These are phyloP conservation scores for Macropus fuliginosus DNA, from an alignment of 2,797 vertebrate species.

Conservation along the genomic window DNA sequence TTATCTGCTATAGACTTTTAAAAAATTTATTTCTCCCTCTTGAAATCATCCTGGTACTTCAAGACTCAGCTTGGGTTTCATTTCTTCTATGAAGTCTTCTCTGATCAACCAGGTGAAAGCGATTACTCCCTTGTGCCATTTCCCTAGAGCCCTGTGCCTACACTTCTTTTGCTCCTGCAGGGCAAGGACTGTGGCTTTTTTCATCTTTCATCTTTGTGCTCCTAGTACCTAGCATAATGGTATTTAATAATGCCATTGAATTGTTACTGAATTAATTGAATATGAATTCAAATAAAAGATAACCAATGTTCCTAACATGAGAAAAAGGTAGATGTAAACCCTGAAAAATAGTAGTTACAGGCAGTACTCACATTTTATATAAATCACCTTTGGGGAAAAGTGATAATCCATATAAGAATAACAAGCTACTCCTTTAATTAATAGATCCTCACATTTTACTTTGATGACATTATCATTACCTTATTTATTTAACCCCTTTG, in stretches of 20 bases:
- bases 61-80: not conserved
- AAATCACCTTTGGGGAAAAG: not conserved
- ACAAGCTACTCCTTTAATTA: not conserved
- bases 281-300: not conserved
- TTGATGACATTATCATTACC: not conserved
- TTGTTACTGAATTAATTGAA: not conserved
- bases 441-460: not conserved
- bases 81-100: not conserved
- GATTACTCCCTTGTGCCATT: not conserved
- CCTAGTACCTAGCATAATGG: not conserved
- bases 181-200: not conserved
- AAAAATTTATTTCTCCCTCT: not conserved
- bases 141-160: not conserved
- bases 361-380: not conserved
- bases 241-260: not conserved
- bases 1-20: not conserved
- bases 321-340: not conserved
- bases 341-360: not conserved
- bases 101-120: not conserved
- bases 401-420: not conserved
- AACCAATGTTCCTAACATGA: not conserved
- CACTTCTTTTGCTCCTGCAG: not conserved
- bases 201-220: not conserved
- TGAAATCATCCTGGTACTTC: not conserved
- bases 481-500: not conserved